Evolutionary conservation across 2,113 vertebrate species (phyloP).

Genomic region (Bos indicus): DNA sequence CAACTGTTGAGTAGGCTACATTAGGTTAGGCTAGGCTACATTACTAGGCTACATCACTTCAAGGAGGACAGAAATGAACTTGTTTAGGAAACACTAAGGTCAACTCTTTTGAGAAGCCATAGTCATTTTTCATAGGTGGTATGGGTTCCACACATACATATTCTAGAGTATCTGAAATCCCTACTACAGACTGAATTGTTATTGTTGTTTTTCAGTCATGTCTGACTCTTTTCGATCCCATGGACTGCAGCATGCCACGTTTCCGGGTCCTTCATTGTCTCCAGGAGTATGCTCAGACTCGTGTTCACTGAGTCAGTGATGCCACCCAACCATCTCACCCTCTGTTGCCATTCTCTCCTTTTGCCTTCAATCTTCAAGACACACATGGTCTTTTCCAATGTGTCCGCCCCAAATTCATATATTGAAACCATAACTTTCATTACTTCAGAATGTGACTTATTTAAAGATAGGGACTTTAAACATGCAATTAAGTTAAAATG

Average conservation of each 20-base stretch:
- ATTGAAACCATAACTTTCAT: neutral
- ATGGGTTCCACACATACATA: neutral
- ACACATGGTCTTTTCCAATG: neutral
- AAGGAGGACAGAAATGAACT: neutral
- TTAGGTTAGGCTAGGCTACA: neutral
- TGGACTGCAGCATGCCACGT: neutral
- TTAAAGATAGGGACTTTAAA: neutral
- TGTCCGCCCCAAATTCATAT: neutral
- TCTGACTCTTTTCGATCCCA: neutral
- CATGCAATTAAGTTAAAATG: neutral
- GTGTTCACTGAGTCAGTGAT: neutral
- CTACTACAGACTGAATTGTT: neutral
- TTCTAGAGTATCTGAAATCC: neutral
- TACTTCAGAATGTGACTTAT: neutral
- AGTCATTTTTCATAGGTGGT: neutral
- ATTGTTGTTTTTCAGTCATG: neutral
- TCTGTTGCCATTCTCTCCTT: neutral
- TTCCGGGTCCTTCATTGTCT: neutral
- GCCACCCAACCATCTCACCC: neutral
- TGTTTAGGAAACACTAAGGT: neutral
- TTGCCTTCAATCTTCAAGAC: neutral
- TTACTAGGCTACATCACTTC: neutral
- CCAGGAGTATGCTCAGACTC: neutral
- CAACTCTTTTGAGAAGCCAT: neutral
- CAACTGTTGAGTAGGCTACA: neutral